Percentiles rank a stretch among this genome's conserved stretches.
phyloP scores from a whole-genome alignment of 2,888 invertebrate species.

The Synergus japonicus region DNA sequence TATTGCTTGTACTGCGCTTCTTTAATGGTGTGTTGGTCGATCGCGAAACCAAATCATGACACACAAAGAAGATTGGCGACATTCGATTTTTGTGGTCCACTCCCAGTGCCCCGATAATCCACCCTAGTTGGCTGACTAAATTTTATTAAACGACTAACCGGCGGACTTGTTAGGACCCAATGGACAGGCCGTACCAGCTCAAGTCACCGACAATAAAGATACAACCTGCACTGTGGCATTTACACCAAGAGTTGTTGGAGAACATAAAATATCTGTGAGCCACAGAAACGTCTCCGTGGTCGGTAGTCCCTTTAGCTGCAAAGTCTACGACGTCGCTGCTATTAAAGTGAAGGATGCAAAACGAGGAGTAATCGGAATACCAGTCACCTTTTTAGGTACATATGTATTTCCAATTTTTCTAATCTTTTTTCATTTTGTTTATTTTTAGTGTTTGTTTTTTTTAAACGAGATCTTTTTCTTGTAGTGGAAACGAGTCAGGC shows the following conservation, averaged over 20 bases:
- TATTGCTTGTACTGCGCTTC: constrained; percentile 39
- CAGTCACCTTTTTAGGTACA: constrained; percentile 92
- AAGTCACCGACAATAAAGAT: constrained; percentile 90
- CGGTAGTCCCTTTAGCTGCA: constrained; percentile 96
- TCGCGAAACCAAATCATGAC: constrained; percentile 29
- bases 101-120: constrained; percentile 57
- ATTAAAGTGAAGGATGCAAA: constrained; percentile 96
- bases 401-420: constrained; percentile 46
- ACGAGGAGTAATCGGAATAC: constrained; percentile 91
- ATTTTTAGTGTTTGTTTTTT: not conserved
- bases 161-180: constrained; percentile 88
- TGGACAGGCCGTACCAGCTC: constrained; percentile 93
- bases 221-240: constrained; percentile 94
- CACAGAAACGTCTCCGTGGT: constrained; percentile 90
- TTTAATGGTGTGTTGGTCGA: constrained; percentile 29
- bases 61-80: constrained; percentile 31
- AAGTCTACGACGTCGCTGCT: constrained; percentile 96
- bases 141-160: constrained; percentile 74
- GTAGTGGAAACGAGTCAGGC: constrained; percentile 98
- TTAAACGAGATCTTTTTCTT: constrained; percentile 38
- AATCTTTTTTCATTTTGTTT: not conserved
- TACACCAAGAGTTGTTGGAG: constrained; percentile 93
- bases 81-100: constrained; percentile 51
- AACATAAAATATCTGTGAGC: constrained; percentile 92
- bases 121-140: constrained; percentile 67